Conservation (phyloP, 2,113 vertebrate genomes). For the Aspidoscelis tigris region DNA sequence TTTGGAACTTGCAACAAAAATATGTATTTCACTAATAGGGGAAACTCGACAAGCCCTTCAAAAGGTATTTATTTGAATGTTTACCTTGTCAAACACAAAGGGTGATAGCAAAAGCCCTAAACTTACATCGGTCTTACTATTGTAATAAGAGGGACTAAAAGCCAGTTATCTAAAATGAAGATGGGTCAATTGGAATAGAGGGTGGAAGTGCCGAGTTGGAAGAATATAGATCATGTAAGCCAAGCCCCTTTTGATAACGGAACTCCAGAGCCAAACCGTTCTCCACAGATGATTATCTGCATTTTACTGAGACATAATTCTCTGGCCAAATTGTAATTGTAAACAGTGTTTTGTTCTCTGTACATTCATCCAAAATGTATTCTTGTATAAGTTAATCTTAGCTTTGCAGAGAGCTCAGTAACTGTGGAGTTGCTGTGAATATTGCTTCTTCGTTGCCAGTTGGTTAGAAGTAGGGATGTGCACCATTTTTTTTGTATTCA, state of each 20-base stretch:
- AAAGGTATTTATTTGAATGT: constrained; percentile 71
- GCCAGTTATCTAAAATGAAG: neutral
- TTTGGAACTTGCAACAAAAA: constrained; percentile 68
- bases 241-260: neutral
- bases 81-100: neutral
- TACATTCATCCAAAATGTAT: no score
- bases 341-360: no score
- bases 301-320: no score
- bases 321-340: no score
- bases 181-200: neutral
- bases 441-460: neutral
- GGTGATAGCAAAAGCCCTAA: neutral
- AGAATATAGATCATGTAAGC: no score
- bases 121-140: neutral
- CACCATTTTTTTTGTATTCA: no score
- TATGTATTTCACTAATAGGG: constrained; percentile 78
- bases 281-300: no score
- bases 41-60: constrained; percentile 74
- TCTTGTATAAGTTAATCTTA: no score
- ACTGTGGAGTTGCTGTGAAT: neutral
- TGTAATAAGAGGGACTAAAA: neutral
- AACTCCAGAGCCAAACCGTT: no score
- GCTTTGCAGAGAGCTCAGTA: neutral
- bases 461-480: no score
- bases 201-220: neutral